Evolutionary conservation across 2,797 vertebrate species (phyloP).

Genomic region (Channa striata): DNA sequence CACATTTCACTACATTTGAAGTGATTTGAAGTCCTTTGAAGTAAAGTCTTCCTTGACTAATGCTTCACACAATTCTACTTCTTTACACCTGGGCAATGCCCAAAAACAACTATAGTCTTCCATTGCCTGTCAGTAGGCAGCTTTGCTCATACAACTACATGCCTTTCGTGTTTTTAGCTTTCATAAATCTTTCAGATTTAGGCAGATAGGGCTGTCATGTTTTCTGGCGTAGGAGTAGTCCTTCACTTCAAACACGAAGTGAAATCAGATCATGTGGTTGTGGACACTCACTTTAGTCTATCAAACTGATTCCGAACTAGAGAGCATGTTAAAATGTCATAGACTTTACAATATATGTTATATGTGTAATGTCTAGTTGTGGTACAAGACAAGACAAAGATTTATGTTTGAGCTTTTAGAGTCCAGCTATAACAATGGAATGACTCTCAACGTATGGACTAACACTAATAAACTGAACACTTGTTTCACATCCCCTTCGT

Average conservation of each 20-base stretch:
- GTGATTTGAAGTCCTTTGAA: neutral
- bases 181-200: neutral
- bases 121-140: neutral
- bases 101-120: neutral
- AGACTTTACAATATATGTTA: neutral
- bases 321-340: neutral
- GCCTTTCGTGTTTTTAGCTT: constrained; percentile 8
- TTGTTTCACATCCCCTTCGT: constrained; percentile 2
- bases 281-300: neutral
- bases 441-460: neutral
- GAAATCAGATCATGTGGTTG: neutral
- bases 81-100: neutral
- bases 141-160: neutral
- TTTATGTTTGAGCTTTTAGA: constrained; percentile 1
- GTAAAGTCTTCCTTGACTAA: neutral
- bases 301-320: neutral
- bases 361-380: neutral
- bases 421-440: constrained; percentile 2
- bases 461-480: neutral
- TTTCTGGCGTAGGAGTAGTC: neutral
- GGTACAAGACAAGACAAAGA: neutral
- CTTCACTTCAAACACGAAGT: constrained; percentile 2
- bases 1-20: neutral
- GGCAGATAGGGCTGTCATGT: neutral
- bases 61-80: neutral